These are phyloP conservation scores for Coturnix japonica DNA, from an alignment of 2,113 vertebrate species.

Conservation along the genomic window DNA sequence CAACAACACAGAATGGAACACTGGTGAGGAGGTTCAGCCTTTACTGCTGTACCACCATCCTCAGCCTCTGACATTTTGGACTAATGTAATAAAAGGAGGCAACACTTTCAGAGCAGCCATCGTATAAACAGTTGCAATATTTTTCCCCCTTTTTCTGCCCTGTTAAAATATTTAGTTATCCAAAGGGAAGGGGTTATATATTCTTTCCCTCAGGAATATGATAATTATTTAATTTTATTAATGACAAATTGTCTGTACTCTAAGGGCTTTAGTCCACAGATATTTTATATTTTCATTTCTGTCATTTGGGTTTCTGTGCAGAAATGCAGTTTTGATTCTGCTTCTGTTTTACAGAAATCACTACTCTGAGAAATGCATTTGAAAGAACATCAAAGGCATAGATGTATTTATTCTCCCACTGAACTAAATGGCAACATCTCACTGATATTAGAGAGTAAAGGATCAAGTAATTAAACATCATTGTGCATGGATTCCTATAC, in stretches of 20 bases:
- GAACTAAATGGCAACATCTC: slow-evolving; percentile 22
- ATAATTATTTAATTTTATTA: background rate
- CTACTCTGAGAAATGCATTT: background rate
- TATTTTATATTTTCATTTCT: slow-evolving; percentile 5
- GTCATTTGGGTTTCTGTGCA: background rate
- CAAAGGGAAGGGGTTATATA: background rate
- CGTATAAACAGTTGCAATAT: background rate
- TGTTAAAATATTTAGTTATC: background rate
- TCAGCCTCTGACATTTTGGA: too few species aligned
- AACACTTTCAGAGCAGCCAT: too few species aligned
- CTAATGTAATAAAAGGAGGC: too few species aligned
- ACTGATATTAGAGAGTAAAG: slow-evolving; percentile 21
- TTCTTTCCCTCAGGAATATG: background rate
- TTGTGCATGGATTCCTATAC: slow-evolving; percentile 29
- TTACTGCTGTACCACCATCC: too few species aligned
- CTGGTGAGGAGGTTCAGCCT: too few species aligned
- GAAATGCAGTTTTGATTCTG: background rate
- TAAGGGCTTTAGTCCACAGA: background rate
- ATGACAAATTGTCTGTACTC: background rate
- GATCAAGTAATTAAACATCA: slow-evolving; percentile 15
- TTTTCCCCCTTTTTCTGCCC: background rate
- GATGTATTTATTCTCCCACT: background rate
- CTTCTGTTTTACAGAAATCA: slow-evolving; percentile 24
- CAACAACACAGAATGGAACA: too few species aligned
- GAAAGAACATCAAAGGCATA: background rate